Percentiles rank a stretch among this genome's conserved stretches.
Conservation (phyloP, 2,113 vertebrate species). For the Montifringilla adamsi region DNA sequence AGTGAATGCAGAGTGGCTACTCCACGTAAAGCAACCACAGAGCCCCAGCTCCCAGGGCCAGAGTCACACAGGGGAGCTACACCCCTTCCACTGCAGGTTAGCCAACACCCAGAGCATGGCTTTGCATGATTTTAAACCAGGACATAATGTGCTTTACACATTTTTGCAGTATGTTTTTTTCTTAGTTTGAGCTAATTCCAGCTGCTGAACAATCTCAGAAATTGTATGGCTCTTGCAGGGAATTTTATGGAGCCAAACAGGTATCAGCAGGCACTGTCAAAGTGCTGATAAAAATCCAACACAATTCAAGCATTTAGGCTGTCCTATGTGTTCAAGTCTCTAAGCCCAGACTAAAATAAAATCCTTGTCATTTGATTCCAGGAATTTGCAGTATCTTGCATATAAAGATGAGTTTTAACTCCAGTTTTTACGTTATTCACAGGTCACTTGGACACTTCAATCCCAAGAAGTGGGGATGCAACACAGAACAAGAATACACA, state of each 20-base stretch:
- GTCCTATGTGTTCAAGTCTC: not conserved
- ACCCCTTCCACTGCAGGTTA: not conserved
- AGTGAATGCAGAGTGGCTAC: not conserved
- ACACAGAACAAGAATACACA: not conserved
- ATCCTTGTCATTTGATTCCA: not conserved
- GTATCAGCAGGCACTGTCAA: not conserved
- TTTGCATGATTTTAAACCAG: not conserved
- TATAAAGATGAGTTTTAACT: not conserved
- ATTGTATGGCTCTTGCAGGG: not conserved
- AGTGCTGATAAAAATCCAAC: not conserved
- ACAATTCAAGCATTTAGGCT: not conserved
- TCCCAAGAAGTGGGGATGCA: not conserved
- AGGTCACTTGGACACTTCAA: not conserved
- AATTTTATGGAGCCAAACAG: not conserved
- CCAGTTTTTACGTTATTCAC: not conserved
- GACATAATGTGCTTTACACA: not conserved
- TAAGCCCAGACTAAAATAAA: not conserved
- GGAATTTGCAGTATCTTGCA: not conserved
- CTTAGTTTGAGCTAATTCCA: not conserved
- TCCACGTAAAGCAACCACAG: not conserved
- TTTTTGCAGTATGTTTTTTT: not conserved
- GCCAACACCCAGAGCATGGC: not conserved
- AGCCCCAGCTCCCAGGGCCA: not conserved
- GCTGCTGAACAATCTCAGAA: not conserved
- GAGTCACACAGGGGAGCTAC: not conserved